phyloP scores from a whole-genome alignment of 2,888 invertebrate genomes.

The Scaptomyza cyrtandrae region DNA sequence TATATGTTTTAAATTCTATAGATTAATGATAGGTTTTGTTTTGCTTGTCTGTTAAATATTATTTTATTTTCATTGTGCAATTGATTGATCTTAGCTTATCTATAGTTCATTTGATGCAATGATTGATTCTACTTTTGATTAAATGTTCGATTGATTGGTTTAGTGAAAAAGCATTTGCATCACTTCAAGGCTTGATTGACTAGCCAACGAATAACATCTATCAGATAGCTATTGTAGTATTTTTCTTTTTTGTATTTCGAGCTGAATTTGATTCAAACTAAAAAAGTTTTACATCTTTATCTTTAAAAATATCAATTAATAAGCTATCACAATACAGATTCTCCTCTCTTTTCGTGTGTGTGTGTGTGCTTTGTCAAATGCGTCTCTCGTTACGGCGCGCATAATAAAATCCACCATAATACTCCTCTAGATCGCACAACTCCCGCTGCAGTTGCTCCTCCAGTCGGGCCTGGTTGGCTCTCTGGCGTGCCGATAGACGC shows the following conservation, averaged over 20 bases:
- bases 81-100: too few relatives aligned
- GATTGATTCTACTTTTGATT: neutral
- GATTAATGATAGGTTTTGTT: neutral
- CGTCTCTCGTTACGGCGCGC: conserved; percentile 63
- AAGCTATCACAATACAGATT: conserved; percentile 60
- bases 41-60: too few relatives aligned
- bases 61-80: too few relatives aligned
- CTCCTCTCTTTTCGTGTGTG: neutral
- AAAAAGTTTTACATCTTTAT: neutral
- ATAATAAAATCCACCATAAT: conserved; percentile 69
- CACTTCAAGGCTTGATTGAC: neutral
- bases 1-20: too few relatives aligned
- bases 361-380: conserved; percentile 30
- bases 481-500: conserved; percentile 48
- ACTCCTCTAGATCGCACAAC: conserved; percentile 67
- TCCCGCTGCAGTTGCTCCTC: conserved; percentile 65
- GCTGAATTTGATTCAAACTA: conserved; percentile 65
- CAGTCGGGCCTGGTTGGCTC: conserved; percentile 45
- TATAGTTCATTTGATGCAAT: neutral
- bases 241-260: too few relatives aligned
- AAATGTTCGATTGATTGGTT: too few relatives aligned
- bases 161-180: neutral
- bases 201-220: neutral
- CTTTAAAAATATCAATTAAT: conserved; percentile 21
- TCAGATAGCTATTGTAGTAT: too few relatives aligned